phyloP scores from a whole-genome alignment of 2,888 invertebrate genomes.

The Quadriops clusia region DNA sequence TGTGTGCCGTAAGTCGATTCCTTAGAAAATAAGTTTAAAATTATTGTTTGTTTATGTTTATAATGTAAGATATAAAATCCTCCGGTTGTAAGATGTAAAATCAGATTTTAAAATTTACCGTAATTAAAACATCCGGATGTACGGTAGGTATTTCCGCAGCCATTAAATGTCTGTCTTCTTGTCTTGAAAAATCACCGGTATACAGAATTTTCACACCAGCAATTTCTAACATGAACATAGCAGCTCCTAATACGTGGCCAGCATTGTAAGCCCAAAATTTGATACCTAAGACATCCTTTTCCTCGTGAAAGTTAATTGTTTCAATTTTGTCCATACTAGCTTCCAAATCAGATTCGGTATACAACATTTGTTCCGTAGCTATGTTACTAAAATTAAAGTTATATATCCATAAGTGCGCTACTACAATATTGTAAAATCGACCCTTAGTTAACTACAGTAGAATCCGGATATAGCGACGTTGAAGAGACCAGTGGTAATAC shows the following conservation, averaged over 20 bases:
- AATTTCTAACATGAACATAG: constrained; percentile 99
- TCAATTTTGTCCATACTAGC: constrained; percentile 98
- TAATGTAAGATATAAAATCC: constrained; percentile 2
- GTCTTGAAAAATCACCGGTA: constrained; percentile 96
- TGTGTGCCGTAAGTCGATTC: constrained; percentile 99
- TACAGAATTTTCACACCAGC: constrained; percentile 95
- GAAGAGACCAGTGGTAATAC: too few species aligned
- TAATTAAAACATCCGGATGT: constrained; percentile 93
- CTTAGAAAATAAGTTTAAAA: constrained; percentile 39
- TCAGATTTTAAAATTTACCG: constrained; percentile 41
- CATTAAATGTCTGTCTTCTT: constrained; percentile 98
- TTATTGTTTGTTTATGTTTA: too few species aligned
- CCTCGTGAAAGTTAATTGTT: constrained; percentile 95
- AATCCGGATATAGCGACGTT: too few species aligned
- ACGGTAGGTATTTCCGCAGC: constrained; percentile 96
- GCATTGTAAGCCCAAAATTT: constrained; percentile 99
- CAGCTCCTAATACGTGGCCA: constrained; percentile 96
- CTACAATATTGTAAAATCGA: too few species aligned
- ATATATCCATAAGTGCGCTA: background rate
- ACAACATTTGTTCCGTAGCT: constrained; percentile 92
- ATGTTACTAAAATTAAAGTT: constrained; percentile 62
- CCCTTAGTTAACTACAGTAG: background rate
- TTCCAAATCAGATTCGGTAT: constrained; percentile 94
- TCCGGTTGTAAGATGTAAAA: background rate
- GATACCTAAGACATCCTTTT: constrained; percentile 92